These are phyloP conservation scores for Pomatorhinus ruficollis DNA, from an alignment of 2,113 vertebrate species.

Conservation along the genomic window DNA sequence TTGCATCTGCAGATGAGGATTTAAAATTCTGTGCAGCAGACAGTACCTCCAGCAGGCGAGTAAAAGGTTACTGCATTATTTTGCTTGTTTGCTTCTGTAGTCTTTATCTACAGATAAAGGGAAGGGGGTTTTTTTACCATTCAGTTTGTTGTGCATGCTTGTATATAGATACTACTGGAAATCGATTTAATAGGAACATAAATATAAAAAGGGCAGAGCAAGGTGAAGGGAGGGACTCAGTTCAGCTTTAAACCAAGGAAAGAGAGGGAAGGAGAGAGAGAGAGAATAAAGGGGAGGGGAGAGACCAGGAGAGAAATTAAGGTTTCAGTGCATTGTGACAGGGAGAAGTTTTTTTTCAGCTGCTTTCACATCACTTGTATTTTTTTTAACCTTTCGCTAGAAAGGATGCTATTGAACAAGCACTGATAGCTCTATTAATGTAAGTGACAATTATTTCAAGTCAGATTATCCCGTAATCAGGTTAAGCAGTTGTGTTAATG, in stretches of 20 bases:
- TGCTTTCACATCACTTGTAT: constrained; percentile 33
- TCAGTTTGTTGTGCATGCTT: constrained; percentile 65
- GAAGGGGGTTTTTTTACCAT: neutral
- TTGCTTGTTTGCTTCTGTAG: constrained; percentile 75
- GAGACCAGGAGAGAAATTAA: constrained; percentile 34
- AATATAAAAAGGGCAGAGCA: constrained; percentile 75
- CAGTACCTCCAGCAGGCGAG: constrained; percentile 82
- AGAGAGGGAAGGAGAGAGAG: neutral
- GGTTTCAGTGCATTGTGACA: constrained; percentile 49
- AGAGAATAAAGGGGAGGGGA: constrained; percentile 20
- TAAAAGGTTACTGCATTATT: constrained; percentile 83
- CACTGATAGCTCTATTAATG: constrained; percentile 34
- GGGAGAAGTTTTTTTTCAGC: constrained; percentile 45
- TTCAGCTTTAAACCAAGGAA: constrained; percentile 58
- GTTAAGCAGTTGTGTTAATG: constrained; percentile 62
- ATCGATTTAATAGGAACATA: constrained; percentile 63
- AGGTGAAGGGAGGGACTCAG: constrained; percentile 73
- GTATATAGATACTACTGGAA: constrained; percentile 62
- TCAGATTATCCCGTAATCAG: constrained; percentile 64
- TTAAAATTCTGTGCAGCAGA: constrained; percentile 82
- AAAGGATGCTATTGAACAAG: constrained; percentile 24
- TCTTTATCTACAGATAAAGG: constrained; percentile 43
- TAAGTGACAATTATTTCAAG: constrained; percentile 68
- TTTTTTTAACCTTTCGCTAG: constrained; percentile 47
- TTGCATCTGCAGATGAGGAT: constrained; percentile 82